These are phyloP conservation scores for Hyphantria cunea DNA, from an alignment of 1,140 invertebrate species.

Conservation along the genomic window DNA sequence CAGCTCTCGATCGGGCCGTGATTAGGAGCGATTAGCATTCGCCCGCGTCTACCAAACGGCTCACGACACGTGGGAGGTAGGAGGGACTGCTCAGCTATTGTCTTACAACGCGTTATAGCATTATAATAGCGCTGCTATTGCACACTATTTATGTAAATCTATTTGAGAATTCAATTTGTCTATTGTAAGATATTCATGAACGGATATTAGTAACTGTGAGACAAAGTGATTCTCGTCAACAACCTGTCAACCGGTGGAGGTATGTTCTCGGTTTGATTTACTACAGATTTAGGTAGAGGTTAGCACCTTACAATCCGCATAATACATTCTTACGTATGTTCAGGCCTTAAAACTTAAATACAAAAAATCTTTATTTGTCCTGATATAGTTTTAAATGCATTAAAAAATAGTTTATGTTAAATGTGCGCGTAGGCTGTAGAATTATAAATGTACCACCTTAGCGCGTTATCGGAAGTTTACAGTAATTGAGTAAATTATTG, in stretches of 20 bases:
- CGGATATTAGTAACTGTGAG: slow-evolving; percentile 49
- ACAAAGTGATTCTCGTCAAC: slow-evolving; percentile 43
- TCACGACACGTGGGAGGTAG: slow-evolving; percentile 68
- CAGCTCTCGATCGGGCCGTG: slow-evolving; percentile 73
- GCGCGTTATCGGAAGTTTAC: no score
- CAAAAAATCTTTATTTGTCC: no score
- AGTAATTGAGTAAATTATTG: no score
- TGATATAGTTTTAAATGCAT: no score
- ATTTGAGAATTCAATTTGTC: slow-evolving; percentile 74
- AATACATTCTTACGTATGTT: no score
- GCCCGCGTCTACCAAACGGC: slow-evolving; percentile 37
- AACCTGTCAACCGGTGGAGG: slow-evolving; percentile 46
- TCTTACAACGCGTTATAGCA: slow-evolving; percentile 72
- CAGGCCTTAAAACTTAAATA: no score
- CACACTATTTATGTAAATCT: slow-evolving; percentile 76
- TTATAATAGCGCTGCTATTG: slow-evolving; percentile 68
- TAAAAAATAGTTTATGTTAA: no score
- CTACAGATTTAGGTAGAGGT: slow-evolving; percentile 11
- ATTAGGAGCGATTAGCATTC: slow-evolving; percentile 78
- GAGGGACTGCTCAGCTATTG: slow-evolving; percentile 62
- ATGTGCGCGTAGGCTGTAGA: no score
- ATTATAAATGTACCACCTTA: no score
- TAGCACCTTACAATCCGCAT: slow-evolving; percentile 1
- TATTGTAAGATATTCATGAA: slow-evolving; percentile 62
- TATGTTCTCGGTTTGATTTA: slow-evolving; percentile 31